These are phyloP conservation scores for Sardina pilchardus DNA, from an alignment of 2,113 vertebrate genomes.

Conservation along the genomic window DNA sequence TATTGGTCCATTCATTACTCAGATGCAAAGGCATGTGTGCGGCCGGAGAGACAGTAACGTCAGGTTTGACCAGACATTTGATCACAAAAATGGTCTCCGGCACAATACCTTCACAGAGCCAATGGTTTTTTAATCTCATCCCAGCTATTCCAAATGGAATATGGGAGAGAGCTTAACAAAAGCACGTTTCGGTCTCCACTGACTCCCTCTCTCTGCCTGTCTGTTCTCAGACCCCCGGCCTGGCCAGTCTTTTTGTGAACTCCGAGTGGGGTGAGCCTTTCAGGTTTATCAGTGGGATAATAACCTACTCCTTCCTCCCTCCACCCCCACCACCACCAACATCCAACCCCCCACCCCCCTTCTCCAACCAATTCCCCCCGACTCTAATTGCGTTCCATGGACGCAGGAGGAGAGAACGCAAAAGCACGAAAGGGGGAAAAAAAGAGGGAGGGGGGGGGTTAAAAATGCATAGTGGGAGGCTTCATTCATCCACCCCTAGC, in stretches of 20 bases:
- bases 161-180: neutral
- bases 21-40: neutral
- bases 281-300: conserved; percentile 68
- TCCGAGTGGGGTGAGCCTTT: conserved; percentile 61
- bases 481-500: conserved; percentile 67
- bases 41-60: neutral
- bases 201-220: neutral
- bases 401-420: conserved; percentile 62
- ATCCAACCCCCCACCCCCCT: conserved; percentile 34
- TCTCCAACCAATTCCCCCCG: conserved; percentile 58
- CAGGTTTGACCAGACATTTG: neutral
- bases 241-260: conserved; percentile 68
- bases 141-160: neutral
- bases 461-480: conserved; percentile 60
- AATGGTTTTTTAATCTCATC: neutral
- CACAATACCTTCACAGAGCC: conserved; percentile 1
- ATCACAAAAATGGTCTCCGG: neutral
- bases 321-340: conserved; percentile 45
- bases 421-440: conserved; percentile 49
- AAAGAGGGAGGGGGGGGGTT: conserved; percentile 34
- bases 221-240: conserved; percentile 58
- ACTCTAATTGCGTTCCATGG: conserved; percentile 66
- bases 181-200: neutral
- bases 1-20: neutral
- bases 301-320: conserved; percentile 59